These are phyloP conservation scores for Poecile montanus DNA, from an alignment of 2,797 vertebrate species.

Conservation along the genomic window DNA sequence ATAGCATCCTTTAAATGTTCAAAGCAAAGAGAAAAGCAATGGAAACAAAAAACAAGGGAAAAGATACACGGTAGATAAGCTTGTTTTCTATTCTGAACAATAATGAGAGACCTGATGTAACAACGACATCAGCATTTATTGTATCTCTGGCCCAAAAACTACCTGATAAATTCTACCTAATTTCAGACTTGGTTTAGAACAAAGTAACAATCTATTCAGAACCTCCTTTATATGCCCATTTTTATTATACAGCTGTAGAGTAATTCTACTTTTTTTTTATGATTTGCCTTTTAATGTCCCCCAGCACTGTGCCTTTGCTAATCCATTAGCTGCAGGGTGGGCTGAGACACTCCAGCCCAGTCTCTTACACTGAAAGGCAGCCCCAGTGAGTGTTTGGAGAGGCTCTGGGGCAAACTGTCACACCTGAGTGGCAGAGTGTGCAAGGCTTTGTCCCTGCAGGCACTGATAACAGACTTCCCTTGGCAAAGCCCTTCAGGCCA, in stretches of 20 bases:
- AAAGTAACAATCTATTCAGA: background rate
- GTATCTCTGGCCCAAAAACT: background rate
- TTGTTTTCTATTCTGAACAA: background rate
- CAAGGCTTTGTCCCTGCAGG: background rate
- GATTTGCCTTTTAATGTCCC: conserved; percentile 9
- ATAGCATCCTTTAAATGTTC: background rate
- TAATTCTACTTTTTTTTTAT: background rate
- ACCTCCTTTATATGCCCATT: background rate
- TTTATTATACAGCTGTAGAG: background rate
- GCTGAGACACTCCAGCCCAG: background rate
- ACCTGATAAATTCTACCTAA: conserved; percentile 4
- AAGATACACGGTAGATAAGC: background rate
- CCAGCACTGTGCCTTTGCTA: background rate
- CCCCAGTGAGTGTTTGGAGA: background rate
- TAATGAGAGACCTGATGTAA: background rate
- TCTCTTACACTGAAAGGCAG: background rate
- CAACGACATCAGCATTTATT: background rate
- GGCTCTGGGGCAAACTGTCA: background rate
- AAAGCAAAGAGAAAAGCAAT: background rate
- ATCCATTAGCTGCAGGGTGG: background rate
- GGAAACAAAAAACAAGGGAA: background rate
- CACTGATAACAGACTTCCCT: background rate
- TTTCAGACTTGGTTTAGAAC: background rate
- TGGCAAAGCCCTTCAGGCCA: background rate
- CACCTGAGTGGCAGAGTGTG: background rate